Percentiles rank a stretch among this genome's conserved stretches.
These are phyloP conservation scores for Eira barbara DNA, from an alignment of 2,113 vertebrate genomes.

Conservation along the genomic window DNA sequence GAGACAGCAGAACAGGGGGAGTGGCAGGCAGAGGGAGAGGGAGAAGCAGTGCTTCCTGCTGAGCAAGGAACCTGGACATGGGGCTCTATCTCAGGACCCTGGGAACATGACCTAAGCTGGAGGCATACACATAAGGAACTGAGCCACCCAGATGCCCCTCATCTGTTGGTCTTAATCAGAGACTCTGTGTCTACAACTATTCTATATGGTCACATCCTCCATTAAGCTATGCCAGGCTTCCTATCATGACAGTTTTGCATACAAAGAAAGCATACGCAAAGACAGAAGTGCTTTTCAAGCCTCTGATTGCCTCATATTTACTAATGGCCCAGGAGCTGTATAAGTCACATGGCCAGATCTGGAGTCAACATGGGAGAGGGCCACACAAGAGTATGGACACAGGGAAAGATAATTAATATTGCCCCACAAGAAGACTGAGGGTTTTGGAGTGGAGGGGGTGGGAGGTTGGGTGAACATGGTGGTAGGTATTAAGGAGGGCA, in stretches of 20 bases:
- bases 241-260: not conserved
- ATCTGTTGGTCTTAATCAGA: not conserved
- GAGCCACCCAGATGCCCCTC: not conserved
- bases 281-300: not conserved
- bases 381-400: not conserved
- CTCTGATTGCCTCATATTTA: not conserved
- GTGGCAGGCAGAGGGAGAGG: too few species aligned
- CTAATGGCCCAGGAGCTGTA: not conserved
- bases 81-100: too few species aligned
- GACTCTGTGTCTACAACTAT: not conserved
- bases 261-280: not conserved
- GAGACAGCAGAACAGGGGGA: too few species aligned
- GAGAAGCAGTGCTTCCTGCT: too few species aligned
- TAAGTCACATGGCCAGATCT: not conserved
- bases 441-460: too few species aligned
- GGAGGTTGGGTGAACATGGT: too few species aligned
- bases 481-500: too few species aligned
- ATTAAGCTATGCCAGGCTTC: not conserved
- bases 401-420: not conserved
- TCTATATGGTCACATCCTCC: not conserved
- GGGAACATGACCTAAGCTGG: too few species aligned
- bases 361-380: accelerated
- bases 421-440: not conserved
- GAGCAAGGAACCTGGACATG: too few species aligned
- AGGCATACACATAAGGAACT: too few species aligned